Evolutionary conservation across 2,888 invertebrate species (phyloP).

Genomic region (Acanthosepion pharaonis): DNA sequence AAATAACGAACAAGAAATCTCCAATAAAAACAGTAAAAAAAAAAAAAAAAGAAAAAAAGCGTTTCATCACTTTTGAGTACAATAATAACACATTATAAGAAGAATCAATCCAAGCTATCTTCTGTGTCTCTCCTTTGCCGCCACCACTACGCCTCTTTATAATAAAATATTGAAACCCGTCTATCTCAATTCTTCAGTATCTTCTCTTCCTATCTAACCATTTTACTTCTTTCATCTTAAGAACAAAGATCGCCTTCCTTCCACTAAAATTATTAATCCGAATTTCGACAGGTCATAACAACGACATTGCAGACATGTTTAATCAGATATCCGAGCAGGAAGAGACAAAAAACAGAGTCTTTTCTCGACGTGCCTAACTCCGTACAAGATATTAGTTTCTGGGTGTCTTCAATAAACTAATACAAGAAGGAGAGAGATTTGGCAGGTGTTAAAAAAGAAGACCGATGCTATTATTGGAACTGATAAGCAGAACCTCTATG

Average conservation of each 20-base stretch:
- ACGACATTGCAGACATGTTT: not conserved
- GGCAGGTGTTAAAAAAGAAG: not conserved
- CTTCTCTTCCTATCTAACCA: not conserved
- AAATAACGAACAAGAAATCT: not conserved
- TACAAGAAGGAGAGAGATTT: not conserved
- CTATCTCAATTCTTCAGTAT: not conserved
- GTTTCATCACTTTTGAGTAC: not conserved
- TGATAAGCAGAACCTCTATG: not conserved
- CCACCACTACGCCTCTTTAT: not conserved
- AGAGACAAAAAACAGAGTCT: not conserved
- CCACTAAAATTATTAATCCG: slow-evolving; percentile 22
- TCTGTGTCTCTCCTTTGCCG: not conserved
- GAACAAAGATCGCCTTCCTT: not conserved
- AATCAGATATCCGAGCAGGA: not conserved
- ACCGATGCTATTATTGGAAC: not conserved
- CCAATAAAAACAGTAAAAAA: not conserved
- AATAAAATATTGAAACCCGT: not conserved
- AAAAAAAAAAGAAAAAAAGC: not conserved
- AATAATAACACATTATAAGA: not conserved
- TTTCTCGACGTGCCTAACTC: not conserved
- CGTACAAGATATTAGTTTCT: not conserved
- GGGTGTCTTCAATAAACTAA: not conserved
- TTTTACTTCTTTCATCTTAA: not conserved
- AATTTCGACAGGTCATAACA: not conserved
- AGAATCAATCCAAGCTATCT: not conserved